Evolutionary conservation across 2,888 invertebrate genomes (phyloP), one percentile per base, ranked within the genome.

Genomic region (Panopea generosa): DNA sequence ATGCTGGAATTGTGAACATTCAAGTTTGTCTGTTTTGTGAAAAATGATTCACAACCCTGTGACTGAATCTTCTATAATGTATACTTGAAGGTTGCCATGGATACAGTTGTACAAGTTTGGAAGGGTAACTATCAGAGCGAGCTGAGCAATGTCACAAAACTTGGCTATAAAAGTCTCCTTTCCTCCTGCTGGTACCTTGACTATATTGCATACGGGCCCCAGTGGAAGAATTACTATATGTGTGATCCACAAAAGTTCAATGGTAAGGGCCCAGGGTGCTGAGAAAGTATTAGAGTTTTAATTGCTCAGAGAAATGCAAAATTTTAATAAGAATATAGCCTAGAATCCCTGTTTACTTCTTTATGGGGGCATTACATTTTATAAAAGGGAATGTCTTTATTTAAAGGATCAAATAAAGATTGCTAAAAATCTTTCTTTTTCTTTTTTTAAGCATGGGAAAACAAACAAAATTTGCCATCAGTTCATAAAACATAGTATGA

Each of bases 141-240:
- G 75, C 76, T 93, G 85, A 76, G 81, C 11, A 86, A 86, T 93
- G 94, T 96, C 4, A 95, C 96, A 1, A 83, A 87, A 20, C 92
- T 94, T 2, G 96, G 96, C 0, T 95, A 95, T 90, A 93, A 94
- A 27, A 85, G 93, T 0, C 92, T 98, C 45, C 94, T 96, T 65
- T 97, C 98, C 0, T 94, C 96, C 0, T 96, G 96, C 71, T 98
- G 98, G 97, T 98, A 98, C 92, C 93, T 98, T 59, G 96, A 97
- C 92, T 95, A 95, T 88, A 93, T 97, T 59, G 92, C 87, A 22
- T 93, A 94, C 84, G 94, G 93, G 2, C 76, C 87, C 29, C 93
- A 93, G 83, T 93, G 93, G 93, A 52, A 63, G 2, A 79, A 72
- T 4, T 93, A 91, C 81, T 93, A 94, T 82, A 83, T 78, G 3